Evolutionary conservation across 2,888 invertebrate genomes (phyloP), one percentile per base, ranked within the genome.

Genomic region (Hypolimnas misippus): DNA sequence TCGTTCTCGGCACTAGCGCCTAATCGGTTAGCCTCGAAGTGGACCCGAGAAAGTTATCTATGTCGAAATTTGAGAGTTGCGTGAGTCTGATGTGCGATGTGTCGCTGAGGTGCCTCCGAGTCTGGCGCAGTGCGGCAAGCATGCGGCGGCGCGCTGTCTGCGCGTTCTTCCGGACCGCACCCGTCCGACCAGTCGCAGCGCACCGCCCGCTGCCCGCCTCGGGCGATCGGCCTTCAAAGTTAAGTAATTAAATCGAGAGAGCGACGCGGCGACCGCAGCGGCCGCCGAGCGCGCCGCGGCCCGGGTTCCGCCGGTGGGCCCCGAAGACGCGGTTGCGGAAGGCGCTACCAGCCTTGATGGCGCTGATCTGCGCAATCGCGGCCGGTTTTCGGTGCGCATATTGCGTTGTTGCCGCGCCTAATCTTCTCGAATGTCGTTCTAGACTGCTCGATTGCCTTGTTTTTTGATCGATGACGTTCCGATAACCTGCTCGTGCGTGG

Each of bases 111-210:
- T 90, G 91, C 89, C 90, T 79, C 73, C 71, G 85, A 85, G 92
- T 91, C 91, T 91, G 88, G 86, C 83, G 79, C 76, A 81, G 78
- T 77, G 84, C 79, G 79, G 84, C 83, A 79, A 77, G 70, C 83
- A 78, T 74, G 75, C 85, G 91, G 90, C 91, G 91, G 89, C 91
- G 89, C 90, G 92, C 91, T 86, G 91, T 90, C 91, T 90, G 88
- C 84, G 79, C 83, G 80, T 79, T 85, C 87, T 86, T 88, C 89
- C 89, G 89, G 87, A 83, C 79, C 85, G 84, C 91, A 89, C 91
- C 88, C 87, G 92, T 90, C 86, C 76, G 85, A 91, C 91, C 88
- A 90, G 91, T 91, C 90, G 87, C 86, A 80, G 83, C 84, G 84
- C 83, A 81, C 86, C 86, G 87, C 83, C 85, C 87, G 85, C 83